Evolutionary conservation across 1,140 invertebrate species (phyloP).

Genomic region (Contarinia nasturtii): DNA sequence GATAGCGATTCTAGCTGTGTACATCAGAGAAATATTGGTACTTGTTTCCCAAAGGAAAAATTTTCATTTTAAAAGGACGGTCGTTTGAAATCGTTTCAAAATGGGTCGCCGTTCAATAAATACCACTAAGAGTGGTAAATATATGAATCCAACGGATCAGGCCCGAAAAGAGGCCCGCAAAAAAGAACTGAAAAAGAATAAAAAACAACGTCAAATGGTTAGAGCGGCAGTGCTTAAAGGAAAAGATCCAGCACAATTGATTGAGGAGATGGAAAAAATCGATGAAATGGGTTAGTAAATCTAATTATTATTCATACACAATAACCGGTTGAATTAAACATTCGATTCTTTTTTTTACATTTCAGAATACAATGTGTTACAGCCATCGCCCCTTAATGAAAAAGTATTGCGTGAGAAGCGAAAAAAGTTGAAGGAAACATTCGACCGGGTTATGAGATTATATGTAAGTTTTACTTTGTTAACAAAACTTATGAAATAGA

Average conservation of each 20-base stretch:
- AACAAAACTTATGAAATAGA: neutral
- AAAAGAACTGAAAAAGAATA: conserved; percentile 96
- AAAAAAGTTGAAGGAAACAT: conserved; percentile 87
- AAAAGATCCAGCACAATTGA: conserved; percentile 86
- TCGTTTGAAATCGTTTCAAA: conserved; percentile 22
- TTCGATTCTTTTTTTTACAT: conserved; percentile 15
- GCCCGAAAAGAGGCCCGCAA: conserved; percentile 93
- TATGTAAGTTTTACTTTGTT: conserved; percentile 78
- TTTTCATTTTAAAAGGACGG: neutral
- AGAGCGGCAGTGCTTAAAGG: conserved; percentile 92
- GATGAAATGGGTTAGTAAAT: conserved; percentile 78
- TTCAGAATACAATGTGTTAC: conserved; percentile 84
- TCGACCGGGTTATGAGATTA: conserved; percentile 82
- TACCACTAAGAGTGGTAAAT: conserved; percentile 99
- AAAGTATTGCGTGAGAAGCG: conserved; percentile 93
- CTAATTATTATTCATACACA: neutral
- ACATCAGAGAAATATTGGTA: too few relatives aligned
- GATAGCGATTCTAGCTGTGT: too few relatives aligned
- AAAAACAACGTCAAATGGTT: conserved; percentile 88
- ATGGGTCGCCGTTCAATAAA: conserved; percentile 94
- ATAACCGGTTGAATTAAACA: neutral
- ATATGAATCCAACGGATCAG: conserved; percentile 98
- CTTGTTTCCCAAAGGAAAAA: too few relatives aligned
- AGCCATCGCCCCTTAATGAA: conserved; percentile 85
- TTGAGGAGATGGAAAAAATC: conserved; percentile 92